Conservation (phyloP, 2,113 vertebrate species). For the Piaya cayana region DNA sequence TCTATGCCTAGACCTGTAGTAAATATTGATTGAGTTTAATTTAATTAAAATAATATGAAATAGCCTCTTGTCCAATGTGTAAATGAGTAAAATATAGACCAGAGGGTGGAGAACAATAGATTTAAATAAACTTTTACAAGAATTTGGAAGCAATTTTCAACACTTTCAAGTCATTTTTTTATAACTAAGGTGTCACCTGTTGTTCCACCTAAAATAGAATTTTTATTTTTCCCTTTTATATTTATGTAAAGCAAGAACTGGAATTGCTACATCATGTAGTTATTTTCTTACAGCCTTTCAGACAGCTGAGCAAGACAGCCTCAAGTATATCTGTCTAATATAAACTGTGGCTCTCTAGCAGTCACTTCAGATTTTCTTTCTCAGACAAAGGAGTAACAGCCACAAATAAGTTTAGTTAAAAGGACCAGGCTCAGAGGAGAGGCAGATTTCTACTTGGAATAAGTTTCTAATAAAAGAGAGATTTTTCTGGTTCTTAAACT, state of each 20-base stretch:
- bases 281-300: not conserved
- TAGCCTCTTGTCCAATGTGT: not conserved
- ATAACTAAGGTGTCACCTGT: not conserved
- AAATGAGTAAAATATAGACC: not conserved
- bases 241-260: not conserved
- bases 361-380: not conserved
- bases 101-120: not conserved
- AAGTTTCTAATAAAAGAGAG: not conserved
- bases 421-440: not conserved
- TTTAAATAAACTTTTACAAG: not conserved
- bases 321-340: not conserved
- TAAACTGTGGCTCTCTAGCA: not conserved
- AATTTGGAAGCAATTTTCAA: not conserved
- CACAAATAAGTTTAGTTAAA: not conserved
- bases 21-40: not conserved
- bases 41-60: not conserved
- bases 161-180: not conserved
- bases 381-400: not conserved
- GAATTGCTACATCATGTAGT: not conserved
- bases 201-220: not conserved
- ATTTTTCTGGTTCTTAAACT: not conserved
- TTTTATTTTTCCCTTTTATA: not conserved
- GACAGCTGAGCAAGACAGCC: not conserved
- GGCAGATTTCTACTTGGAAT: not conserved
- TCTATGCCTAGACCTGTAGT: not conserved